Evolutionary conservation across 35 echinoderm and acorn worm genomes (phyloP), one percentile per base, ranked within the genome.

Genomic region (Anneissia japonica): DNA sequence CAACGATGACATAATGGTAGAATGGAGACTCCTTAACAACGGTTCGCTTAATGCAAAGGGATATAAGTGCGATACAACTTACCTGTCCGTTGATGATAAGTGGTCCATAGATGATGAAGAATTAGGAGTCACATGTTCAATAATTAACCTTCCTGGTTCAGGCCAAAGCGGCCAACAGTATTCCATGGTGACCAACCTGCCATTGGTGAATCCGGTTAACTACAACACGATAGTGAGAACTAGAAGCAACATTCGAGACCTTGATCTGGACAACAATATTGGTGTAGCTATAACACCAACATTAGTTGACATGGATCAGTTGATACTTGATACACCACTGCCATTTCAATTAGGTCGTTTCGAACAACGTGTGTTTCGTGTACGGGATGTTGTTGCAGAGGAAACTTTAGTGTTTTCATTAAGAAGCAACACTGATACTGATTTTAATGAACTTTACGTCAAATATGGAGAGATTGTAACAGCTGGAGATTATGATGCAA

Each of bases 11-110:
- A 37, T 91, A 34, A 51, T 29, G 35, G 78, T 91, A 35, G 40
- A 86, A 36, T 91, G 89, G 89, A 72, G 32, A 30, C 73, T 91
- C 14, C 32, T 73, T 41, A 91, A 91, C 77, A 36, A 86, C 33
- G 89, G 89, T 33, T 64, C 77, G 17, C 35, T 82, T 74, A 38
- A 56, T 78, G 77, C 83, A 4, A 14, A 31, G 6, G 89, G 89
- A 23, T 91, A 86, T 37, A 86, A 91, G 43, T 91, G 89, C 43
- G 89, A 91, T 37, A 76, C 89, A 4, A 79, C 77, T 14, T 91
- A 91, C 75, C 55, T 91, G 3, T 91, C 89, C 6, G 84, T 74
- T 41, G 84, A 91, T 36, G 43, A 73, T 19, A 43, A 74, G 29
- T 91, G 83, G 83, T 39, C 75, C 46, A 81, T 91, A 39, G 77